phyloP scores from a whole-genome alignment of 2,888 invertebrate genomes.

The Hartigia nigra region DNA sequence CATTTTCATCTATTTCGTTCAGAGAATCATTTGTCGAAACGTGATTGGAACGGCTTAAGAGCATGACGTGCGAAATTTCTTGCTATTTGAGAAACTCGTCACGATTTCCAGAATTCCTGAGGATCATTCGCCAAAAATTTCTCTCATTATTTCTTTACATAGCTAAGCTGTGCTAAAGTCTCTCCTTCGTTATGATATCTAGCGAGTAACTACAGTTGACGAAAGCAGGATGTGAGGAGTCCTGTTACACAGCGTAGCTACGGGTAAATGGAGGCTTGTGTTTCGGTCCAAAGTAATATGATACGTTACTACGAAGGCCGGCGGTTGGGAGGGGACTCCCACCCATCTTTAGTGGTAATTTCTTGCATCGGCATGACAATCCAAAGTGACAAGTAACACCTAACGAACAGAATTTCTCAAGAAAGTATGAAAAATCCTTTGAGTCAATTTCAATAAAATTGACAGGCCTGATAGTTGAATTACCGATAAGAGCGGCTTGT shows the following conservation, averaged over 20 bases:
- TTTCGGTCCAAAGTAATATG: conserved; percentile 32
- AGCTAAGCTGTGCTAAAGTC: not conserved
- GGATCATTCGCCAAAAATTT: not conserved
- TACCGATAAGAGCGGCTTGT: not conserved
- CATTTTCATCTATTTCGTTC: not conserved
- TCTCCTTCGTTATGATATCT: not conserved
- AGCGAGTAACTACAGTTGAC: conserved; percentile 5
- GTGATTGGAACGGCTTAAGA: not conserved
- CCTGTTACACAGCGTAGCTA: conserved; percentile 43
- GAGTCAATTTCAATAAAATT: not conserved
- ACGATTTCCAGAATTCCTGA: not conserved
- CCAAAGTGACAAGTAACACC: not conserved
- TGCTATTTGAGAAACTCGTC: not conserved
- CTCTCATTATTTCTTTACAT: not conserved
- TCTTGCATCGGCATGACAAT: not conserved
- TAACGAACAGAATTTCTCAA: not conserved
- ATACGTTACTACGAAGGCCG: not conserved
- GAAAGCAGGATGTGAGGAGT: conserved; percentile 53
- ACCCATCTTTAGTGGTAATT: not conserved
- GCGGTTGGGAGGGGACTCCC: not conserved
- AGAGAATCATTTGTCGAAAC: not conserved
- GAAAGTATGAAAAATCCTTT: not conserved
- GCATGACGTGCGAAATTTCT: not conserved
- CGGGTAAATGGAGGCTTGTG: conserved; percentile 44
- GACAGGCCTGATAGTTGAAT: not conserved